These are phyloP conservation scores for Gambusia yucatana DNA, from an alignment of 2,797 vertebrate genomes.

Conservation along the genomic window DNA sequence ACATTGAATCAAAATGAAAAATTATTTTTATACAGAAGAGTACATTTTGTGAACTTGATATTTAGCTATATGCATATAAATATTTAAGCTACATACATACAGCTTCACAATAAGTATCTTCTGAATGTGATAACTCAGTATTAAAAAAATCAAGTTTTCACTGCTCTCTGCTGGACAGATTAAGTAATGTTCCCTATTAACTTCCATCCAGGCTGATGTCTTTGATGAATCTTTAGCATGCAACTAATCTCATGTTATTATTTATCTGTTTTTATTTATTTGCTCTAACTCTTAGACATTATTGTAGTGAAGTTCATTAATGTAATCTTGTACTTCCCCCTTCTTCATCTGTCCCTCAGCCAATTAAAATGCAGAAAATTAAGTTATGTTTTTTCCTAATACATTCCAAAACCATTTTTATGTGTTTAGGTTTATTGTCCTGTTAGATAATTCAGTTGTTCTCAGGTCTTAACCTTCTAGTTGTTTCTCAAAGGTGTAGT, in stretches of 20 bases:
- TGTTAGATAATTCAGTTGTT: neutral
- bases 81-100: no score
- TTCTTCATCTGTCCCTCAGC: neutral
- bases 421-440: neutral
- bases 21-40: neutral
- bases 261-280: neutral
- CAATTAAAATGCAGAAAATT: neutral
- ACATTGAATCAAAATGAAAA: neutral
- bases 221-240: neutral
- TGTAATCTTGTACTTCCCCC: neutral
- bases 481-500: neutral
- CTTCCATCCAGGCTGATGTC: neutral
- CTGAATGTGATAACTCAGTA: neutral
- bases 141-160: neutral
- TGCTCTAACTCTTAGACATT: neutral
- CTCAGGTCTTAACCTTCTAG: neutral
- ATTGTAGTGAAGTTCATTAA: neutral
- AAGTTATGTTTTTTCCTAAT: no score
- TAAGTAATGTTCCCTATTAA: neutral
- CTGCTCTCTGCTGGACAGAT: slow-evolving; percentile 1
- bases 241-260: neutral
- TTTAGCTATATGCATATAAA: neutral
- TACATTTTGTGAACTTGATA: neutral
- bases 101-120: neutral
- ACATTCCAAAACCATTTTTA: neutral